Conservation (phyloP, 2,888 invertebrate species). For the Exocentrus adspersus region DNA sequence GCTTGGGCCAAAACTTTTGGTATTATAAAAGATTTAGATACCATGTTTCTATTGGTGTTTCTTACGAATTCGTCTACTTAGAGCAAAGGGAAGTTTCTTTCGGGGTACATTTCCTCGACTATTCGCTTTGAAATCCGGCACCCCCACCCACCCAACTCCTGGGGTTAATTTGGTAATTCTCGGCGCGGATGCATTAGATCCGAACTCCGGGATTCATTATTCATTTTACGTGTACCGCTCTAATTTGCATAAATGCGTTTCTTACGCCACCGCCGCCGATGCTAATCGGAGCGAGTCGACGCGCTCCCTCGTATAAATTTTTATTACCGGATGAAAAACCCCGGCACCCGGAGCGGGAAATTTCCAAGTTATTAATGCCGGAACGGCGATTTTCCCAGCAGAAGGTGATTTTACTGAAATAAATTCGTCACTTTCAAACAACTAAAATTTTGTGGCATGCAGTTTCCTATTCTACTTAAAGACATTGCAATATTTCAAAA, state of each 20-base stretch:
- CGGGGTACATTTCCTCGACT: too few species aligned
- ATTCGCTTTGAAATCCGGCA: constrained; percentile 58
- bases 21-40: too few species aligned
- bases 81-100: too few species aligned
- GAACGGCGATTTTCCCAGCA: too few species aligned
- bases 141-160: constrained; percentile 40
- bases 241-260: constrained; percentile 53
- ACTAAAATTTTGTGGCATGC: too few species aligned
- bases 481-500: too few species aligned
- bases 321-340: constrained; percentile 30
- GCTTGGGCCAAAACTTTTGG: too few species aligned
- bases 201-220: constrained; percentile 54
- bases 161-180: constrained; percentile 56
- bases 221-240: constrained; percentile 51
- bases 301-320: constrained; percentile 41
- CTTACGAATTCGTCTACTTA: too few species aligned
- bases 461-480: too few species aligned
- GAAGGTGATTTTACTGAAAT: too few species aligned
- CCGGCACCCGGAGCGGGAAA: background rate
- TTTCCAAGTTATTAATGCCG: background rate
- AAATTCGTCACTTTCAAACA: too few species aligned
- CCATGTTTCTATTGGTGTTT: too few species aligned
- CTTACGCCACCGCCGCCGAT: constrained; percentile 47
- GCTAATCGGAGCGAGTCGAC: constrained; percentile 40
- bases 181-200: constrained; percentile 52